Conservation (phyloP, 2,888 invertebrate species). For the Hypsopygia costalis region DNA sequence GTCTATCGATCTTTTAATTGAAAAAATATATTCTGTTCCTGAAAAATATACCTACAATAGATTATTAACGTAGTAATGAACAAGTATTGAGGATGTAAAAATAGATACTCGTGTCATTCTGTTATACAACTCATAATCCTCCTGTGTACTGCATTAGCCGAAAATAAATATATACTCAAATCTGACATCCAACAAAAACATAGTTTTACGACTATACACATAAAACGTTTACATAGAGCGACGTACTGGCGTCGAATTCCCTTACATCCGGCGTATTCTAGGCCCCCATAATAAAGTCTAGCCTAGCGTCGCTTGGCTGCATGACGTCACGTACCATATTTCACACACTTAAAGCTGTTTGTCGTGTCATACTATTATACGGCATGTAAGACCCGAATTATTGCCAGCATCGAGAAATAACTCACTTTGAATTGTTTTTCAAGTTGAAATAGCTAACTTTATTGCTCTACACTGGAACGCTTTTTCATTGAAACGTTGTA, state of each 20-base stretch:
- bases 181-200: no score
- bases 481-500: slow-evolving; percentile 53
- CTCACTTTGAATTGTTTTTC: slow-evolving; percentile 74
- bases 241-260: slow-evolving; percentile 19
- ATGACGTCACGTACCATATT: slow-evolving; percentile 73
- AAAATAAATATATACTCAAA: no score
- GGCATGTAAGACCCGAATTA: slow-evolving; percentile 75
- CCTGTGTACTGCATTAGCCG: no score
- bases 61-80: no score
- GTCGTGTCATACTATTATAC: slow-evolving; percentile 80
- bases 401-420: slow-evolving; percentile 65
- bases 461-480: slow-evolving; percentile 60
- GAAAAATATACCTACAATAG: no score
- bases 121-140: no score
- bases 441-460: slow-evolving; percentile 53
- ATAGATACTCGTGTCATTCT: no score
- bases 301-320: slow-evolving; percentile 44
- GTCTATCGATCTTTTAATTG: no score
- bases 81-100: no score
- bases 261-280: slow-evolving; percentile 51
- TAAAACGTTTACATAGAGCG: no score
- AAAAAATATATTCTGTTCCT: no score
- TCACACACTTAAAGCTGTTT: slow-evolving; percentile 80
- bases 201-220: no score
- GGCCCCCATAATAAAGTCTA: slow-evolving; percentile 60